Percentiles rank a stretch among this genome's conserved stretches.
Conservation (phyloP, 2,113 vertebrate genomes). For the Lepisosteus oculatus region DNA sequence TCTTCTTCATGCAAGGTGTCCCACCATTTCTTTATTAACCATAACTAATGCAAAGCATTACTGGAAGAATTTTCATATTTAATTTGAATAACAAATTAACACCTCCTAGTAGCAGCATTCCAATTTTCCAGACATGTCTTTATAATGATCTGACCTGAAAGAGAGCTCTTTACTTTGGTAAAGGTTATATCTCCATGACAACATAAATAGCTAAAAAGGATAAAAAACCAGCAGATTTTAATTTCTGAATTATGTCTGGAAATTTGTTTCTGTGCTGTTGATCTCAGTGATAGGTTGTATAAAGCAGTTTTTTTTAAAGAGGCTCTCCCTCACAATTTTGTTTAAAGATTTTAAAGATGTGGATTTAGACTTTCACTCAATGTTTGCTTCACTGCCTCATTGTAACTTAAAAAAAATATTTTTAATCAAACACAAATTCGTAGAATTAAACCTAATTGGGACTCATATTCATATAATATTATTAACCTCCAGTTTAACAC, state of each 20-base stretch:
- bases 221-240: slow-evolving; percentile 8
- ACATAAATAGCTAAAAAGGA: slow-evolving; percentile 33
- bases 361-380: not conserved
- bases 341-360: not conserved
- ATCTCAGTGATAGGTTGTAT: slow-evolving; percentile 5
- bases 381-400: too few relatives aligned
- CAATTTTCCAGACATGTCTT: slow-evolving; percentile 41
- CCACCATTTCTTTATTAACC: slow-evolving; percentile 26
- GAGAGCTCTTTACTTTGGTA: slow-evolving; percentile 39
- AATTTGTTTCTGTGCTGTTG: not conserved
- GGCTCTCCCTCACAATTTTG: too few relatives aligned
- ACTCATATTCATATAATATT: not conserved
- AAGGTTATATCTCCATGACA: slow-evolving; percentile 56
- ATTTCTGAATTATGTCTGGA: slow-evolving; percentile 6
- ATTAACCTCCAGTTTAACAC: too few relatives aligned
- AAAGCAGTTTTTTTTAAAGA: not conserved
- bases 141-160: slow-evolving; percentile 48
- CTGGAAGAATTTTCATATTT: slow-evolving; percentile 33
- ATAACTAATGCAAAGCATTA: slow-evolving; percentile 24
- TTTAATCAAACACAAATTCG: slow-evolving; percentile 1
- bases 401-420: too few relatives aligned
- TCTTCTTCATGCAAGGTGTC: slow-evolving; percentile 36
- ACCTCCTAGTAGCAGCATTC: slow-evolving; percentile 45
- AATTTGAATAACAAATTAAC: slow-evolving; percentile 63
- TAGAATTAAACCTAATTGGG: too few relatives aligned